Percentiles rank a stretch among this genome's conserved stretches.
Conservation (phyloP, 2,888 invertebrate genomes). For the Campoletis raptor region DNA sequence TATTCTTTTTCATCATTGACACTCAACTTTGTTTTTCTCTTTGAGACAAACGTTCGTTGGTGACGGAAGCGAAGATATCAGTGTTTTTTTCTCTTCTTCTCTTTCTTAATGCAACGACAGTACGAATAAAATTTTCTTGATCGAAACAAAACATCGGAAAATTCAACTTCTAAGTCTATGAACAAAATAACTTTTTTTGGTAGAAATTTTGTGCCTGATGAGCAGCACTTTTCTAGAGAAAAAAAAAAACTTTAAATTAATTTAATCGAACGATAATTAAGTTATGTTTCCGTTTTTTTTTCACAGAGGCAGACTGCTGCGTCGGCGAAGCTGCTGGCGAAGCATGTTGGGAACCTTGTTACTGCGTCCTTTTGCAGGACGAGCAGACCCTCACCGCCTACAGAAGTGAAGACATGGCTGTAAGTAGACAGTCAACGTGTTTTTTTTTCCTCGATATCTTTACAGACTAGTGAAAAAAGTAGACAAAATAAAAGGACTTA, state of each 20-base stretch:
- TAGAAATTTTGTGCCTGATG: too few relatives aligned
- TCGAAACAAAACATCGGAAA: not conserved
- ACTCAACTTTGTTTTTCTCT: not conserved
- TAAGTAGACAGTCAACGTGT: conserved; percentile 85
- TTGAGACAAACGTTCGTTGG: not conserved
- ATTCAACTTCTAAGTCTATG: too few relatives aligned
- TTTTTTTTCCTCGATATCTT: not conserved
- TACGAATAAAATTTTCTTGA: not conserved
- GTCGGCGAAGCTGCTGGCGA: conserved; percentile 86
- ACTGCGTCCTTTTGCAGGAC: conserved; percentile 92
- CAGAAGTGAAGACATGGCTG: conserved; percentile 92
- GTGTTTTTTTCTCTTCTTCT: not conserved
- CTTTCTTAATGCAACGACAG: not conserved
- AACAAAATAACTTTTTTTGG: too few relatives aligned
- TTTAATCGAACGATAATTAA: conserved; percentile 29
- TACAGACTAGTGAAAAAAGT: not conserved
- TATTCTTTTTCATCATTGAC: conserved; percentile 33
- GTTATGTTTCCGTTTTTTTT: conserved; percentile 40
- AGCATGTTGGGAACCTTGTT: conserved; percentile 92
- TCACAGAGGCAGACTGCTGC: conserved; percentile 85
- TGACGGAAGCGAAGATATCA: not conserved
- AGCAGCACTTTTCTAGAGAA: not conserved
- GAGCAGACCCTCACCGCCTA: conserved; percentile 91
- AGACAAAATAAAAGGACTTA: not conserved
- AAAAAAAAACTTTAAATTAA: not conserved